Evolutionary conservation across 1,140 invertebrate genomes (phyloP).

Genomic region (Hycleus cichorii): DNA sequence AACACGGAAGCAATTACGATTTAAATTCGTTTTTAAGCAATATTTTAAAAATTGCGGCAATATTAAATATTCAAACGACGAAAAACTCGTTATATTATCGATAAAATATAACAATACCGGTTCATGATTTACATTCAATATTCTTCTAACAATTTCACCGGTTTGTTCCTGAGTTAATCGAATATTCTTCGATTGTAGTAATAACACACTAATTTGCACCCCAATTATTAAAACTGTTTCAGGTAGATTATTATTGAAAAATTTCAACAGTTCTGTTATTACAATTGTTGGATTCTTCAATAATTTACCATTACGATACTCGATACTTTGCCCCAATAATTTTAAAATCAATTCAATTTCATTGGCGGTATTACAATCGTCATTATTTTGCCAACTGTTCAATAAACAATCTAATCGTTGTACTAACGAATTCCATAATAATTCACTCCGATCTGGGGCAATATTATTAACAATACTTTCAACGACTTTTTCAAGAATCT

Average conservation of each 20-base stretch:
- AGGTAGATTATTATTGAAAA: conserved; percentile 39
- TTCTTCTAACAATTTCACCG: conserved; percentile 53
- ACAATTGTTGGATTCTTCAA: conserved; percentile 49
- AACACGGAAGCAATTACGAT: conserved; percentile 48
- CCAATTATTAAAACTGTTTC: conserved; percentile 46
- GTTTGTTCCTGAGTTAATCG: conserved; percentile 62
- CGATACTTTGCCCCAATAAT: conserved; percentile 52
- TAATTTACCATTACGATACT: conserved; percentile 56
- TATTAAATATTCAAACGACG: conserved; percentile 65
- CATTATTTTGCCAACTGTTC: conserved; percentile 13
- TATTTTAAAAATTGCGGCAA: conserved; percentile 59
- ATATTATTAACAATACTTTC: conserved; percentile 51
- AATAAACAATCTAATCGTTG: conserved; percentile 29
- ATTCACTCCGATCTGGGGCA: conserved; percentile 48
- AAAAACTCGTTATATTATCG: conserved; percentile 54
- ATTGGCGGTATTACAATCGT: conserved; percentile 21
- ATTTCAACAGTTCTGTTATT: conserved; percentile 47
- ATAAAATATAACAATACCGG: conserved; percentile 55
- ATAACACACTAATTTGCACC: conserved; percentile 49
- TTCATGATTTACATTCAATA: conserved; percentile 48
- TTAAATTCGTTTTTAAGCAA: conserved; percentile 49
- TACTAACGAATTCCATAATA: conserved; percentile 51
- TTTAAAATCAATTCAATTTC: conserved; percentile 45
- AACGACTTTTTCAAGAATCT: conserved; percentile 55
- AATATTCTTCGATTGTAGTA: conserved; percentile 53